Base-by-base conservation (phyloP, 1,140 invertebrate genomes). In the Lasaia peninsularis region DNA sequence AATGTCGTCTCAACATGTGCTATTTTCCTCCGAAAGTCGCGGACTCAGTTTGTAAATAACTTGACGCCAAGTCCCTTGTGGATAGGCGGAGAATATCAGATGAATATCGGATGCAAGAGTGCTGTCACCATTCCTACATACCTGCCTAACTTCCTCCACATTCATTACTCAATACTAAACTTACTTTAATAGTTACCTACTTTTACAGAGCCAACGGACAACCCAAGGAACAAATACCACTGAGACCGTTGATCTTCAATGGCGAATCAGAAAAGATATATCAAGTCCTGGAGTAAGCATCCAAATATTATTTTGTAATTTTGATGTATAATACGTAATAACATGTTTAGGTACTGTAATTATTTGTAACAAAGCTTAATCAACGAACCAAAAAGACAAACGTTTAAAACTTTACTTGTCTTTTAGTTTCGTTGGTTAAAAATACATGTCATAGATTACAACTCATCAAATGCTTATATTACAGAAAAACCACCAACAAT, bases 231-330 rank as follows among this genome's bases (percentile, higher is more conserved):
- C 93, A 92, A 69, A 96, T 96, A 77, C 95, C 95, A 14, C 82
- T 96, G 68, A 90, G 94, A 60, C 94, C 95, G 21, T 87, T 96
- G 32, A 91, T 93, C 66, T 91, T 94, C 52, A 94, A 93, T 70
- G 92, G 92, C 21, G 93, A 93, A 72, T 88, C 91, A 28, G 90
- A 92, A 49, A 91, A 90, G 71, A 91, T 90, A 70, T 92, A 92
- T 66, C 90, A 91, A 90, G 91, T 94, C 48, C 89, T 93, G 65
- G 93, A 94, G 93, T 94, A 91, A 94, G 94, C 94, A 86, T 56
- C 10, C n/a, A n/a, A 49, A 16, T 37, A 12, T 2, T 32, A n/a
- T 21, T 21, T 10, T 33, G 18, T 11, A 10, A 1, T 0, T 18
- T 18, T 16, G 12, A 8, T 37, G 16, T 44, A 44, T 5, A 28